A percentile compares a stretch with the other conserved stretches of the same genome.
phyloP scores from a whole-genome alignment of 35 echinoderm and acorn worm genomes.

The Eucidaris tribuloides region DNA sequence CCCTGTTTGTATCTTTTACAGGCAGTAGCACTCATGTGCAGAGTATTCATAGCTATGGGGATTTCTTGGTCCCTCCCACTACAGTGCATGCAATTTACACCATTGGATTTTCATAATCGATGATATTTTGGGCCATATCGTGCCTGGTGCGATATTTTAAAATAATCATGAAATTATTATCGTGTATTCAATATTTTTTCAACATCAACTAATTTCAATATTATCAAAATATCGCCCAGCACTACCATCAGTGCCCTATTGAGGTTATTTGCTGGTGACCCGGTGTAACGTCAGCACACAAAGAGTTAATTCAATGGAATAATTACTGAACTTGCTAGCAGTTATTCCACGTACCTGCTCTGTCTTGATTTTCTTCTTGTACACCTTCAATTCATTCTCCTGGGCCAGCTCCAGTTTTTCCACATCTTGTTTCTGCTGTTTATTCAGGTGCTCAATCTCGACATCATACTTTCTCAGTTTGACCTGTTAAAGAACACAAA shows the following conservation, averaged over 20 bases:
- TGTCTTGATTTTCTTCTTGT: slow-evolving; percentile 53
- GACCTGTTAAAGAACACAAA: too few relatives aligned
- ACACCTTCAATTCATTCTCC: slow-evolving; percentile 21
- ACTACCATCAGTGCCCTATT: not conserved
- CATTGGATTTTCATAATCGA: too few relatives aligned
- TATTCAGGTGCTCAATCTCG: slow-evolving; percentile 77
- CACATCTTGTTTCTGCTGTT: slow-evolving; percentile 87
- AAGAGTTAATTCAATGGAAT: too few relatives aligned
- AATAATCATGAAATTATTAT: not conserved
- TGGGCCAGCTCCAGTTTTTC: slow-evolving; percentile 82
- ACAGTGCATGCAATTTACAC: too few relatives aligned
- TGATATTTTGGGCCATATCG: too few relatives aligned
- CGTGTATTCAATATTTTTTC: not conserved
- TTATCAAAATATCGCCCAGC: not conserved
- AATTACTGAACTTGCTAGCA: too few relatives aligned
- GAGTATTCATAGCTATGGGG: too few relatives aligned
- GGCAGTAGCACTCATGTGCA: too few relatives aligned
- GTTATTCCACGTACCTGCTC: slow-evolving; percentile 77
- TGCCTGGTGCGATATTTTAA: too few relatives aligned
- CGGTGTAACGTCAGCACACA: not conserved
- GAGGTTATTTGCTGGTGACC: not conserved
- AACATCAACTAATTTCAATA: not conserved
- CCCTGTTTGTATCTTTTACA: too few relatives aligned
- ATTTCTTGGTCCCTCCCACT: too few relatives aligned
- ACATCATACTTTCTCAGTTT: slow-evolving; percentile 66